These are phyloP conservation scores for Salmo trutta DNA, from an alignment of 2,797 vertebrate species.

Conservation along the genomic window DNA sequence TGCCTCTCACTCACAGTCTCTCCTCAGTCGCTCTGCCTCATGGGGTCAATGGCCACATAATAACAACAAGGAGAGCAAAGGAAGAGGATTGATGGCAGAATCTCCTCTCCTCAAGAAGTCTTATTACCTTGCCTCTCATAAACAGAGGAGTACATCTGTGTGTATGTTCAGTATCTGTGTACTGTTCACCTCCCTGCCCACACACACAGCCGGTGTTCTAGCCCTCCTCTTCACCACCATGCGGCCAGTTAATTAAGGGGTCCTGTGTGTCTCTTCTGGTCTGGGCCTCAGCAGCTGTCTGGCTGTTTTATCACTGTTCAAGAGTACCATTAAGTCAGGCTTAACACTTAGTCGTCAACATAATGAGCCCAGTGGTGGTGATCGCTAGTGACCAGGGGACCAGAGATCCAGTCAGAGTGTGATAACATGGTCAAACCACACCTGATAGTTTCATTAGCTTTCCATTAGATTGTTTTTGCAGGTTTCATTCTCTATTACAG, in stretches of 20 bases:
- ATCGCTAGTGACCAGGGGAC: conserved; percentile 35
- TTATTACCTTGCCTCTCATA: neutral
- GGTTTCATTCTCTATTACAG: conserved; percentile 24
- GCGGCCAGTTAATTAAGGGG: too few relatives aligned
- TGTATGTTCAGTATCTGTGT: neutral
- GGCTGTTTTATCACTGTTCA: conserved; percentile 60
- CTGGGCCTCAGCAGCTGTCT: conserved; percentile 64
- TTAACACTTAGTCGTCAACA: conserved; percentile 66
- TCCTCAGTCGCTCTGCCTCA: neutral
- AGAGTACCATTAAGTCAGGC: conserved; percentile 62
- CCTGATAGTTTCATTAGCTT: conserved; percentile 30
- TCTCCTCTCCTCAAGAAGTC: conserved; percentile 1
- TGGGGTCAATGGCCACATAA: neutral
- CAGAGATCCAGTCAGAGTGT: conserved; percentile 51
- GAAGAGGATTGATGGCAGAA: neutral
- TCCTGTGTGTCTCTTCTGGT: conserved; percentile 23
- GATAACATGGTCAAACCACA: conserved; percentile 45
- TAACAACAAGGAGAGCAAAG: neutral
- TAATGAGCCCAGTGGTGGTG: conserved; percentile 66
- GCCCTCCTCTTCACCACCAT: too few relatives aligned
- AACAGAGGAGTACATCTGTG: neutral
- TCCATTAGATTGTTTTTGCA: conserved; percentile 9
- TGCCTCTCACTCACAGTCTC: neutral
- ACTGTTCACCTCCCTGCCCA: too few relatives aligned
- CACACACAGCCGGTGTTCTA: too few relatives aligned